Percentiles rank a stretch among this genome's conserved stretches.
Conservation (phyloP, 2,888 invertebrate genomes). For the Acleris cristana region DNA sequence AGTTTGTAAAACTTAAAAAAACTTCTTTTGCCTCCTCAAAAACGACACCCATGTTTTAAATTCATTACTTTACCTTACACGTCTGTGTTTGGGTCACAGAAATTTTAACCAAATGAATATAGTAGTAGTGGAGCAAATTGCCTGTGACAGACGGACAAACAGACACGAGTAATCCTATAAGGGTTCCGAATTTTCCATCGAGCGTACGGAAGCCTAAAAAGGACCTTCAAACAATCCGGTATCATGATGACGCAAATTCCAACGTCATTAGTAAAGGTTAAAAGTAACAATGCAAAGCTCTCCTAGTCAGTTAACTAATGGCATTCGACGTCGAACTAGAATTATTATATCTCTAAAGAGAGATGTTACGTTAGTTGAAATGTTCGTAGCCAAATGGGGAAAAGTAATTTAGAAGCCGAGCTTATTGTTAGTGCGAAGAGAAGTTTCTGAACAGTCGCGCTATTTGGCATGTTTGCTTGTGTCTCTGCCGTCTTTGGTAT, state of each 20-base stretch:
- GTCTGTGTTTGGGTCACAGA: too few relatives aligned
- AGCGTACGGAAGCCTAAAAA: conserved; percentile 5
- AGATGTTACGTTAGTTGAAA: conserved; percentile 13
- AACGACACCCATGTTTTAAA: too few relatives aligned
- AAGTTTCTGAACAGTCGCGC: conserved; percentile 1
- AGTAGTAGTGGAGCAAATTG: too few relatives aligned
- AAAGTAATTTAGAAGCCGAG: conserved; percentile 18
- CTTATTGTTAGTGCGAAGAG: conserved; percentile 5
- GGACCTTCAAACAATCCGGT: not conserved
- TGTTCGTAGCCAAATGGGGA: conserved; percentile 13
- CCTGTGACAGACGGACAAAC: too few relatives aligned
- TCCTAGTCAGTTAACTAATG: conserved; percentile 2
- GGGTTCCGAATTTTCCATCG: too few relatives aligned
- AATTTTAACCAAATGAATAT: too few relatives aligned
- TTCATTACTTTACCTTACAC: too few relatives aligned
- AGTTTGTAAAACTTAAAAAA: too few relatives aligned
- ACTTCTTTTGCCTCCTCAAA: too few relatives aligned
- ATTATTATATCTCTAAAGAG: conserved; percentile 14
- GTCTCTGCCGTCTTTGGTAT: not conserved
- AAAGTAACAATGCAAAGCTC: not conserved
- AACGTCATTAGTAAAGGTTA: conserved; percentile 21
- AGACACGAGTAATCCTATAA: too few relatives aligned
- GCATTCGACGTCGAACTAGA: conserved; percentile 1
- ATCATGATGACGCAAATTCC: conserved; percentile 21
- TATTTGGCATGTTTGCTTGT: conserved; percentile 1